Base-by-base conservation (phyloP, 2,797 vertebrate genomes). In the Propithecus deckenii region DNA sequence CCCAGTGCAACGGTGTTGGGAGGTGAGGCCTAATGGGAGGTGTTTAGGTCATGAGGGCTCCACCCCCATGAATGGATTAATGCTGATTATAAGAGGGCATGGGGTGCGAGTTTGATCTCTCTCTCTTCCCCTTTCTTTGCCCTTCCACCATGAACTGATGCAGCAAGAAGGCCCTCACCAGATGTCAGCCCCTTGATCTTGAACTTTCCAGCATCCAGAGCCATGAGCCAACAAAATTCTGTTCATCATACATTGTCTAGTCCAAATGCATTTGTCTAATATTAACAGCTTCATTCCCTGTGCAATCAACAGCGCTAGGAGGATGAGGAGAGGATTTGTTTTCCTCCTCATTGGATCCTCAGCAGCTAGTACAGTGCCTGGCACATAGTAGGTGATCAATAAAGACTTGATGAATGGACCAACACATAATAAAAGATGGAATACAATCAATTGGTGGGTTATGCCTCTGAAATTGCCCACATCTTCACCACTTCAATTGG, bases 401-500 rank as follows among this genome's bases (percentile, higher is more conserved):
- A 80, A 76, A 90, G 69, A 90, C 61, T 2, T 38, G 28, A 52
- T 81, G 67, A 94, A 43, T 75, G 32, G 76, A 74, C 9, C 43
- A 52, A 65, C 0, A 20, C 25, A 25, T 28, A 57, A 61, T 59
- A 30, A 92, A 95, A 86, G 67, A 78, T 4, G 23, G n/a, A 46
- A 71, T 32, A 17, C 43, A 30, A 74, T 63, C 59, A 32, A 76
- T 2, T 61, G 46, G 32, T 76, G 38, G 11, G 43, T 28, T 50
- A 69, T 79, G 28, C 15, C 35, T 87, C 85, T 86, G 65, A 93
- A 89, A 75, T 91, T 67, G 92, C 38, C 23, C 23, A 81, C 4
- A 67, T 71, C 7, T 72, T 1, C 57, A 59, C 30, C 1, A 41
- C 25, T 87, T 59, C 12, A 46, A 9, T 4, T 96, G 65, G 48